Conservation (phyloP, 2,113 vertebrate species). For the Cathartes aura region DNA sequence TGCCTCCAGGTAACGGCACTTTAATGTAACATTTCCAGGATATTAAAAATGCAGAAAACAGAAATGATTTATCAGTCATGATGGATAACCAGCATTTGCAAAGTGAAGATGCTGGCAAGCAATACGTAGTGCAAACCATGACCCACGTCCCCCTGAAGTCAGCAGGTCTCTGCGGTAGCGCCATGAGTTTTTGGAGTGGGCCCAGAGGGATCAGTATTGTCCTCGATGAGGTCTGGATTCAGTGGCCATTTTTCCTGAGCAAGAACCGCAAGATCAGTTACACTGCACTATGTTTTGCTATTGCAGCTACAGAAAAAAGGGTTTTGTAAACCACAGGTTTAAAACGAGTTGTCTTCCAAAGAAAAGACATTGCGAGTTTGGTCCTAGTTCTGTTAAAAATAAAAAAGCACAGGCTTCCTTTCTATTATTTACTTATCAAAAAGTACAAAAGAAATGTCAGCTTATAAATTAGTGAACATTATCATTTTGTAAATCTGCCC, state of each 20-base stretch:
- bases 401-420: neutral
- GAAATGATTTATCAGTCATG: neutral
- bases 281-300: neutral
- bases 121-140: neutral
- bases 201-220: neutral
- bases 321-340: neutral
- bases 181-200: neutral
- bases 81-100: rapidly evolving
- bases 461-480: neutral
- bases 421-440: neutral
- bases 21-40: neutral
- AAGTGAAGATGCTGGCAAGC: neutral
- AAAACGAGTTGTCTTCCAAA: neutral
- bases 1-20: neutral
- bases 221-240: neutral
- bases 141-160: neutral
- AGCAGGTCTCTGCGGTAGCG: neutral
- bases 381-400: neutral
- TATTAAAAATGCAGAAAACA: neutral
- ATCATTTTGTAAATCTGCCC: neutral
- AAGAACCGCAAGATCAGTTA: neutral
- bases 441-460: neutral
- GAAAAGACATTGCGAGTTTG: neutral
- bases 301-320: neutral
- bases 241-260: neutral